Base-by-base conservation (phyloP, 2,888 invertebrate genomes). In the Tricholauxania praeusta region DNA sequence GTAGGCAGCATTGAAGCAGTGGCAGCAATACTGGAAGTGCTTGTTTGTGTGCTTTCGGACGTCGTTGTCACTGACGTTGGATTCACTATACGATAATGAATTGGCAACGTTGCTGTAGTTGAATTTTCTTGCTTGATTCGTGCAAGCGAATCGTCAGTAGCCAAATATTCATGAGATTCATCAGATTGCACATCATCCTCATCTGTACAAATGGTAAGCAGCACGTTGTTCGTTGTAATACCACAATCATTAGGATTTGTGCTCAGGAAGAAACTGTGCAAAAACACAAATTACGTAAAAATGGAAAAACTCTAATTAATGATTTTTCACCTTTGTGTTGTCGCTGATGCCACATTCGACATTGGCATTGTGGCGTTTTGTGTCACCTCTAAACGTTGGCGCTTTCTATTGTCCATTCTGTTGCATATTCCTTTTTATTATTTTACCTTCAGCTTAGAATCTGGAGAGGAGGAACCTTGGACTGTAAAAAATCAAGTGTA, bases 181-280 rank as follows among this genome's bases (percentile, higher is more conserved):
- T 83, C 83, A 60, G 81, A 82, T 22, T 19, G n/a, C 14, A 53
- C 19, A 14, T 79, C 81, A 32, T 82, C 77, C 12, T 59, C 69
- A 47, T 80, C 82, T 53, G 83, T 84, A 74, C 85, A 85, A 47
- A 85, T 84, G 12, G 85, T 83, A 60, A 82, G 67, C 66, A 81
- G 76, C 53, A 81, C 78, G 65, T 80, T 79, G 78, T 66, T 74
- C 75, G 75, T 63, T 75, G 69, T 64, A 64, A 55, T 28, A n/a
- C 55, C 52, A 66, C 66, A 17, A 66, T 69, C 49, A 64, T 57
- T 66, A n/a, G 65, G 32, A 49, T 28, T 64, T n/a, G 67, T 78
- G 19, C 76, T 76, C 52, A 80, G 69, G 65, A 80, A 77, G 62
- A 78, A 78, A 71, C 80, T 80, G 62, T 19, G 62, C 65, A 10